These are phyloP conservation scores for Dissostichus mawsoni DNA, from an alignment of 2,113 vertebrate genomes.

Conservation along the genomic window DNA sequence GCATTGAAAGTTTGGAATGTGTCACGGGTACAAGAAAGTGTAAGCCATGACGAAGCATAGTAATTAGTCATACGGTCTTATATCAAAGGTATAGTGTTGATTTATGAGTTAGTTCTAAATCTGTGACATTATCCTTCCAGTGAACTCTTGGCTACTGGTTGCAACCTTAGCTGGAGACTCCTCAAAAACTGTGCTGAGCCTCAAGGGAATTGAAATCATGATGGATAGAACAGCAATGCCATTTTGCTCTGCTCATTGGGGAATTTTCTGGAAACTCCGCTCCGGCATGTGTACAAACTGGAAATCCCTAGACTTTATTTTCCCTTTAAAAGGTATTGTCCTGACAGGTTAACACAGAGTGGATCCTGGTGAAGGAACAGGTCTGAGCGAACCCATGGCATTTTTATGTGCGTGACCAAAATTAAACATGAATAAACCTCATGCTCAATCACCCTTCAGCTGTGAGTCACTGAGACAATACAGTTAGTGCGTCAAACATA, in stretches of 20 bases:
- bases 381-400: background rate
- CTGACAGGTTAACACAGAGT: background rate
- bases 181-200: background rate
- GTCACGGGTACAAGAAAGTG: background rate
- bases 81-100: background rate
- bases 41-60: background rate
- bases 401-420: background rate
- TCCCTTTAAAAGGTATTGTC: background rate
- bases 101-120: background rate
- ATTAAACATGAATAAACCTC: no score
- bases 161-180: background rate
- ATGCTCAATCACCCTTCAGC: background rate
- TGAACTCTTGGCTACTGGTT: background rate
- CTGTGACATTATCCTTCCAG: background rate
- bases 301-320: background rate
- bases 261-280: slow-evolving; percentile 14
- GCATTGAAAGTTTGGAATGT: background rate
- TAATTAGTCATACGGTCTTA: background rate
- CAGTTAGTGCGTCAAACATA: no score
- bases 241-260: background rate
- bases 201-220: background rate
- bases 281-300: background rate
- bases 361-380: background rate
- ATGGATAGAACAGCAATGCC: background rate
- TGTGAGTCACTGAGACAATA: background rate